Evolutionary conservation across 2,797 vertebrate genomes (phyloP).

Genomic region (Denticeps clupeoides): DNA sequence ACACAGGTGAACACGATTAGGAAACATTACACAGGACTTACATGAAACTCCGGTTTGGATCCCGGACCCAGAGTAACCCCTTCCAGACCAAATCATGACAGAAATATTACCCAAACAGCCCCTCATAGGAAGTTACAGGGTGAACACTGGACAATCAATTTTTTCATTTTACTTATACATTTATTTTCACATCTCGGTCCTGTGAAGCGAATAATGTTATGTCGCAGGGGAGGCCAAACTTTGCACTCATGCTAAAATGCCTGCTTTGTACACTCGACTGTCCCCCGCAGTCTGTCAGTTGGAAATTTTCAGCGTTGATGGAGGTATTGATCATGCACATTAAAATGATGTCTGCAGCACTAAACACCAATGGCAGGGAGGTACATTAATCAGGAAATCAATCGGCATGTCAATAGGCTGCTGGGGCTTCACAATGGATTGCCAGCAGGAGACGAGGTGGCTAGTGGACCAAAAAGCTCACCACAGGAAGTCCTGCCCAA

Average conservation of each 20-base stretch:
- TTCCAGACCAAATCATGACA: too few species aligned
- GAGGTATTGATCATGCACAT: constrained; percentile 80
- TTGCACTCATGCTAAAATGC: constrained; percentile 8
- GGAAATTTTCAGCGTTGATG: constrained; percentile 69
- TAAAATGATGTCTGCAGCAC: constrained; percentile 79
- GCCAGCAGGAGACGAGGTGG: constrained; percentile 38
- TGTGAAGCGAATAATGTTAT: not conserved
- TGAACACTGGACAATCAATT: too few species aligned
- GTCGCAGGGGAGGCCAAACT: constrained; percentile 1
- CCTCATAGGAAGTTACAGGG: too few species aligned
- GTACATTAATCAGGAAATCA: constrained; percentile 87
- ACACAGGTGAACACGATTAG: too few species aligned
- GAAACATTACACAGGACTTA: too few species aligned
- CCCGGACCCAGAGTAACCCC: too few species aligned
- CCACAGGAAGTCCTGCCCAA: constrained; percentile 10
- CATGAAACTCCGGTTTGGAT: too few species aligned
- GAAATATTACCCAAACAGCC: too few species aligned
- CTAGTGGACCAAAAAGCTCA: constrained; percentile 40
- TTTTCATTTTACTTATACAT: too few species aligned
- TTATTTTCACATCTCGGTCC: too few species aligned
- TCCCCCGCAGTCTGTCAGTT: constrained; percentile 53
- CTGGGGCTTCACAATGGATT: constrained; percentile 57
- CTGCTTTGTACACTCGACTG: constrained; percentile 18
- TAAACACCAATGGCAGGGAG: constrained; percentile 67
- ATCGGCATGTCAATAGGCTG: constrained; percentile 64